Evolutionary conservation across 2,888 invertebrate genomes (phyloP).

Genomic region (Eilema griseolum): DNA sequence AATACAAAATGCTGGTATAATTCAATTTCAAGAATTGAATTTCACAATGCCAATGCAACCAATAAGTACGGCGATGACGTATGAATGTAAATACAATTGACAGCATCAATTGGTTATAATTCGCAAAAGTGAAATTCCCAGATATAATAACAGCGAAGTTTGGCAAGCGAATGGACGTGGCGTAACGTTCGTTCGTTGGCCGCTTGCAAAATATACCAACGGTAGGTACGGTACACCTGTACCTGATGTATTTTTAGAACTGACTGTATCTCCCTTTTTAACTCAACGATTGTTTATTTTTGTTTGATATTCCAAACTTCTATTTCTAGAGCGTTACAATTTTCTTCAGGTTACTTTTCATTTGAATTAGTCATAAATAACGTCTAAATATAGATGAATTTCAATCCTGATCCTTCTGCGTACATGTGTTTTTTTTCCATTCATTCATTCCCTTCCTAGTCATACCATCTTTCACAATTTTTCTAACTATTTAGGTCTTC

Average conservation of each 20-base stretch:
- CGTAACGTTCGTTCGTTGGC: constrained; percentile 29
- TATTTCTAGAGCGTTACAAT: too few relatives aligned
- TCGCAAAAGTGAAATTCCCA: constrained; percentile 48
- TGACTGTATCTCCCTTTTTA: background rate
- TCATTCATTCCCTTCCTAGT: too few relatives aligned
- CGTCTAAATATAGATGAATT: too few relatives aligned
- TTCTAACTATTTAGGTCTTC: too few relatives aligned
- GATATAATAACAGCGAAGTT: constrained; percentile 47
- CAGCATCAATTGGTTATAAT: constrained; percentile 28
- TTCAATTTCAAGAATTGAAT: background rate
- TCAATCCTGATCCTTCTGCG: too few relatives aligned
- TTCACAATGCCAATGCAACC: background rate
- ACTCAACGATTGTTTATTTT: background rate
- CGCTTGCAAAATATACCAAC: constrained; percentile 56
- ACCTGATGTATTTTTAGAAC: constrained; percentile 40
- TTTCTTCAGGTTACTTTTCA: too few relatives aligned
- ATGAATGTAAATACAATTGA: background rate
- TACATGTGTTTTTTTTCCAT: too few relatives aligned
- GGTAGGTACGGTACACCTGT: constrained; percentile 41
- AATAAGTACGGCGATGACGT: background rate
- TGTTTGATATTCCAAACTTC: too few relatives aligned
- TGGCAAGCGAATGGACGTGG: constrained; percentile 59
- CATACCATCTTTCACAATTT: too few relatives aligned
- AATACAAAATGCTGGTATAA: too few relatives aligned
- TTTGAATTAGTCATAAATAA: too few relatives aligned